Conservation (phyloP, 2,113 vertebrate genomes). For the Rhea americana region DNA sequence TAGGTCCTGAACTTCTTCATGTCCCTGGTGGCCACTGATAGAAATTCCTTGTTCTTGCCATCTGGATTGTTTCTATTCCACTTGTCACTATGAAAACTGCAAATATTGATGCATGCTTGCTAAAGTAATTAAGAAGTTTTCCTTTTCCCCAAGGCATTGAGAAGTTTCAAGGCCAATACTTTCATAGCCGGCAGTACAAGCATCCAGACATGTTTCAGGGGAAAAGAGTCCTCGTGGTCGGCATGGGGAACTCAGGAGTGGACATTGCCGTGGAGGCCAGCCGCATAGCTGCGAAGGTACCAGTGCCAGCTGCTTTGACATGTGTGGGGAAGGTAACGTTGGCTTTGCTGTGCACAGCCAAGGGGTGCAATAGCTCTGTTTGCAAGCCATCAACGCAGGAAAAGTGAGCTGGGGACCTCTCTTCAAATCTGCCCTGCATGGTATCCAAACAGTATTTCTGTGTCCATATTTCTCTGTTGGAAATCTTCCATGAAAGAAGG, state of each 20-base stretch:
- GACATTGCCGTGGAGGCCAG: conserved; percentile 89
- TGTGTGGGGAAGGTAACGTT: fast-evolving
- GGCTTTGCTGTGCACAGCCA: not conserved
- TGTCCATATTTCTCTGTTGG: not conserved
- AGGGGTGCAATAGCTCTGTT: not conserved
- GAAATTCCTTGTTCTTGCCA: not conserved
- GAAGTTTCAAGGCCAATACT: conserved; percentile 78
- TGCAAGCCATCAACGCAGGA: not conserved
- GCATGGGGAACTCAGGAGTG: conserved; percentile 87
- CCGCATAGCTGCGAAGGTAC: conserved; percentile 81
- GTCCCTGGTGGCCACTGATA: not conserved
- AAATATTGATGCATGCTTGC: not conserved
- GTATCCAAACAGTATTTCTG: not conserved
- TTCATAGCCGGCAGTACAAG: conserved; percentile 89
- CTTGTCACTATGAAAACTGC: not conserved
- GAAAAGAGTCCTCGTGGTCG: conserved; percentile 85
- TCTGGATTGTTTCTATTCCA: not conserved
- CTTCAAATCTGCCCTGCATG: not conserved
- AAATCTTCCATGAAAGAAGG: not conserved
- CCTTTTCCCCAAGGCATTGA: conserved; percentile 76
- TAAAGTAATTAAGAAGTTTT: not conserved
- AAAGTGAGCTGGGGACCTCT: not conserved
- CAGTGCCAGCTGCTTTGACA: not conserved
- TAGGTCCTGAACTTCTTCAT: fast-evolving
- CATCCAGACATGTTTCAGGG: conserved; percentile 76